Evolutionary conservation across 2,888 invertebrate genomes (phyloP), one percentile per base, ranked within the genome.

Genomic region (Uloborus plumipes): DNA sequence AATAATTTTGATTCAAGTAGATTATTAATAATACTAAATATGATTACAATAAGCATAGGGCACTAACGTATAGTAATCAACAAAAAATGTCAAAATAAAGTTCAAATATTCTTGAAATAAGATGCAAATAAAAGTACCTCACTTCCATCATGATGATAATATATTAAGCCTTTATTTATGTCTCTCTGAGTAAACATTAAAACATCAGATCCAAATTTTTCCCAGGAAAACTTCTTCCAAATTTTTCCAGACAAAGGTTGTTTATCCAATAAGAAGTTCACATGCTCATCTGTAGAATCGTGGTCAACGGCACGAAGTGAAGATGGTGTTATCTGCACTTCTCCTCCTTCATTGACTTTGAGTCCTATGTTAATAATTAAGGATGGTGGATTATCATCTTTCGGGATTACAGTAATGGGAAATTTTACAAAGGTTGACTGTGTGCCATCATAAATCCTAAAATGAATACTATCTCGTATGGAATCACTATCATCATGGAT

Each of bases 381-480:
- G 62, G 87, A 87, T 4, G 89, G 89, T 14, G 88, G 86, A 22
- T 87, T 88, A 85, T 89, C 89, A 85, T 89, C 89, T 84, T 88
- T 87, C 13, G 89, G 88, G 59, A 89, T 87, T 64, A 89, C 87
- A 64, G 85, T 87, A 59, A 89, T 88, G 14, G 88, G 88, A 81
- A 89, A 88, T 62, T 87, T 88, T n/a, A 87, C 86, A 20, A 87
- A 85, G 11, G 88, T 87, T 9, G 88, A 87, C 69, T 88, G 87
- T 15, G 85, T 75, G 0, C 88, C 88, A 82, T 89, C 89, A 74
- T 87, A 88, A 47, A 89, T 87, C 66, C 88, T 82, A 11, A 89
- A 82, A 65, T 87, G 87, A 47, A 89, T 87, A 49, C 86, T 85
- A 82, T 89, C 89, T 71, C 86, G 86, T 2, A 86, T 86, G 2